These are phyloP conservation scores for Drosophila arawakana DNA, from an alignment of 1,140 invertebrate genomes.

Conservation along the genomic window DNA sequence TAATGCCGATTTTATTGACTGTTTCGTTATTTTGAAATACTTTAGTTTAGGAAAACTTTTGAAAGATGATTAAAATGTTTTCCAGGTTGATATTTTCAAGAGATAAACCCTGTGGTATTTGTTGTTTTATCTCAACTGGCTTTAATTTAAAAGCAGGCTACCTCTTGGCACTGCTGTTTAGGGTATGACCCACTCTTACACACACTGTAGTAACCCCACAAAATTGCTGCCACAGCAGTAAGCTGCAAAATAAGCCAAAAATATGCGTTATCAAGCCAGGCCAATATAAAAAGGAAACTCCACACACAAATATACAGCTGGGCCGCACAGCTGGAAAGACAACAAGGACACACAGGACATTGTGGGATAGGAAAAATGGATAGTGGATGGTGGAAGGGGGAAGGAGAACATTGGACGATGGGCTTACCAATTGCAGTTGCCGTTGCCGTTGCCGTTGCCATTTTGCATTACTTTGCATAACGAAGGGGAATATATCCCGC, in stretches of 20 bases:
- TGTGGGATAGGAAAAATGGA: background rate
- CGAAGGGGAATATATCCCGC: conserved; percentile 48
- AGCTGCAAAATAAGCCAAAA: conserved; percentile 81
- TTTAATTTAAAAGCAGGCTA: background rate
- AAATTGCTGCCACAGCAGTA: conserved; percentile 79
- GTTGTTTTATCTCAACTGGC: background rate
- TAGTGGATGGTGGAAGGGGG: too few relatives aligned
- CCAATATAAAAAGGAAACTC: conserved; percentile 71
- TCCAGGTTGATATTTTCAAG: too few relatives aligned
- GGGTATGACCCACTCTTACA: conserved; percentile 30
- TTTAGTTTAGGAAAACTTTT: too few relatives aligned
- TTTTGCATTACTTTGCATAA: conserved; percentile 82
- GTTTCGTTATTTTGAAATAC: too few relatives aligned
- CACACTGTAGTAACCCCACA: conserved; percentile 38
- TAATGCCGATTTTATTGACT: too few relatives aligned
- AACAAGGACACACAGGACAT: conserved; percentile 41
- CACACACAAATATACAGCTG: conserved; percentile 24
- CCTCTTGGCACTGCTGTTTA: background rate
- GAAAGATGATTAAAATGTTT: too few relatives aligned
- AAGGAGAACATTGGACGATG: background rate
- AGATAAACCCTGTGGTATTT: too few relatives aligned
- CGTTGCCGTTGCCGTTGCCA: conserved; percentile 53
- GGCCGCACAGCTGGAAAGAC: conserved; percentile 64
- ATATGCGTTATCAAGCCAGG: conserved; percentile 78
- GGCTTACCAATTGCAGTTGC: conserved; percentile 70